Percentiles rank a stretch among this genome's conserved stretches.
Conservation (phyloP, 2,797 vertebrate species). For the Ciconia nigra region DNA sequence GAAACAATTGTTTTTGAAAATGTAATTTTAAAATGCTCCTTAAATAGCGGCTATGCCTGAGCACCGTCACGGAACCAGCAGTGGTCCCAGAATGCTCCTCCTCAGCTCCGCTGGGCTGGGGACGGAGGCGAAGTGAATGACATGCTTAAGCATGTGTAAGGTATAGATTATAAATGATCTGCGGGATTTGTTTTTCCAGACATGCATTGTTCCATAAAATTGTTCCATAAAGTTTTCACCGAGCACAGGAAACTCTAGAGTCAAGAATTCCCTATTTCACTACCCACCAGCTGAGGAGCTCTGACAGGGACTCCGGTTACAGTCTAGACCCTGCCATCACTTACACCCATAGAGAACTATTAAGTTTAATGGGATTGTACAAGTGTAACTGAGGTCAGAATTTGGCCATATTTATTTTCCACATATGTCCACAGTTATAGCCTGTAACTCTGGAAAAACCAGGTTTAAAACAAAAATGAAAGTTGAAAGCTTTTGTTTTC, state of each 20-base stretch:
- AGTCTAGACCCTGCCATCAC: not conserved
- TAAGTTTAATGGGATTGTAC: not conserved
- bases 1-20: not conserved
- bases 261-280: not conserved
- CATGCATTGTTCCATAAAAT: not conserved
- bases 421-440: not conserved
- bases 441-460: not conserved
- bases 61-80: accelerated
- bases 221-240: not conserved
- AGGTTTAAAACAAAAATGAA: not conserved
- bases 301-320: not conserved
- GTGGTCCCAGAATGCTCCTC: not conserved
- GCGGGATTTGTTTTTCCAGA: not conserved
- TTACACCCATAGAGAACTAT: not conserved
- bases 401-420: not conserved
- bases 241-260: not conserved
- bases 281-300: not conserved
- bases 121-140: not conserved
- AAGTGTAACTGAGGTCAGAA: not conserved
- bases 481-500: not conserved
- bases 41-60: not conserved
- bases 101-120: accelerated
- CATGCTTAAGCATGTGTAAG: accelerated
- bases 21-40: not conserved
- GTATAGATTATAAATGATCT: not conserved